Percentiles rank a stretch among this genome's conserved stretches.
phyloP scores from a whole-genome alignment of 2,797 vertebrate species.

The Sciaenops ocellatus region DNA sequence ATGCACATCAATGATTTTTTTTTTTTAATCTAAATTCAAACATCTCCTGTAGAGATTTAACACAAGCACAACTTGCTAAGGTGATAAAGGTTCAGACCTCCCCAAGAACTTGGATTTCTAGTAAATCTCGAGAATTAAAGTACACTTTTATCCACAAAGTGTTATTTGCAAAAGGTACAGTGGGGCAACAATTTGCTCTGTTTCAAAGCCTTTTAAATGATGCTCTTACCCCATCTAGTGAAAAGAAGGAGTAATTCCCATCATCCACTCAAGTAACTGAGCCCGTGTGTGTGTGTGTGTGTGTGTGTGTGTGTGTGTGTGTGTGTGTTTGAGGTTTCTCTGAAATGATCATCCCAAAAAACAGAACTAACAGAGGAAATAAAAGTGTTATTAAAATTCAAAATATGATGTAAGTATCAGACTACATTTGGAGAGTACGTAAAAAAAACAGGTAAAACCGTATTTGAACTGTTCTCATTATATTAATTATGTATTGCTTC shows the following conservation, averaged over 20 bases:
- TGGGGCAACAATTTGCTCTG: background rate
- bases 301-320: slow-evolving; percentile 17
- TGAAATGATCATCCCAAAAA: slow-evolving; percentile 25
- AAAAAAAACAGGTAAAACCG: background rate
- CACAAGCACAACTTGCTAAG: slow-evolving; percentile 6
- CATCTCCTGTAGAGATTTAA: background rate
- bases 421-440: background rate
- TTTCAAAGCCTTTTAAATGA: slow-evolving; percentile 60
- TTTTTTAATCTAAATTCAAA: no score
- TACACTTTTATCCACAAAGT: slow-evolving; percentile 31
- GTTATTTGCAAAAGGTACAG: slow-evolving; percentile 21
- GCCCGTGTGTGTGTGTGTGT: slow-evolving; percentile 17
- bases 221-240: slow-evolving; percentile 84
- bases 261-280: slow-evolving; percentile 2
- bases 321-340: slow-evolving; percentile 5
- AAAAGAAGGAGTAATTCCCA: slow-evolving; percentile 53
- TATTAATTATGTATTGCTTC: slow-evolving; percentile 36
- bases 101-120: slow-evolving; percentile 21
- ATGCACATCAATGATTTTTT: background rate
- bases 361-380: slow-evolving; percentile 23
- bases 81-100: slow-evolving; percentile 19
- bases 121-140: slow-evolving; percentile 12
- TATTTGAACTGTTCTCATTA: slow-evolving; percentile 11
- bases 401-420: background rate
- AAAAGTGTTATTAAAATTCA: background rate